A percentile compares a stretch with the other conserved stretches of the same genome.
phyloP scores from a whole-genome alignment of 2,888 invertebrate species.

The Gibbula magus region DNA sequence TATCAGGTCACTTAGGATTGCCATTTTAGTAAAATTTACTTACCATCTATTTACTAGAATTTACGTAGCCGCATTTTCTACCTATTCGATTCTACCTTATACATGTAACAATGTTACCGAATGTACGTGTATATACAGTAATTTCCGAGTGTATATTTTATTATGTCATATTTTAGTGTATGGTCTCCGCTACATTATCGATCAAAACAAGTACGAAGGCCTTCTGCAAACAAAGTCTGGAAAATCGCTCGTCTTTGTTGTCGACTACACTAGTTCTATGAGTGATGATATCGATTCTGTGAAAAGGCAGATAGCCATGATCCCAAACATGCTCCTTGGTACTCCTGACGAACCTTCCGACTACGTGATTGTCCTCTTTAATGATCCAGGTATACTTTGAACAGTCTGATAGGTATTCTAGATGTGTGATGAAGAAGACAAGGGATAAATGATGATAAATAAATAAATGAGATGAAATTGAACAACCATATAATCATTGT shows the following conservation, averaged over 20 bases:
- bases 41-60: too few relatives aligned
- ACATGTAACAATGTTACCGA: too few relatives aligned
- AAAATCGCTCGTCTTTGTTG: conserved; percentile 57
- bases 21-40: too few relatives aligned
- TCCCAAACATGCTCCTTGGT: conserved; percentile 13
- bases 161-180: neutral
- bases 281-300: conserved; percentile 48
- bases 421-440: too few relatives aligned
- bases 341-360: conserved; percentile 50
- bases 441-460: too few relatives aligned
- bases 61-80: too few relatives aligned
- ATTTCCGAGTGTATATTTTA: too few relatives aligned
- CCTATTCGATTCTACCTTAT: conserved; percentile 3
- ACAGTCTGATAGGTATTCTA: neutral
- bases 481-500: too few relatives aligned
- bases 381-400: conserved; percentile 46
- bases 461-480: too few relatives aligned
- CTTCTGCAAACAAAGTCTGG: conserved; percentile 46
- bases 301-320: conserved; percentile 26
- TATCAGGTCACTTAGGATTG: too few relatives aligned
- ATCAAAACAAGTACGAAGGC: conserved; percentile 44
- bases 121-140: too few relatives aligned
- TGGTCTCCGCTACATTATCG: conserved; percentile 42
- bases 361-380: conserved; percentile 56
- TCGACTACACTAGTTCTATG: conserved; percentile 56